Evolutionary conservation across 1,140 invertebrate species (phyloP), one percentile per base, ranked within the genome.

Genomic region (Drosophila athabasca): DNA sequence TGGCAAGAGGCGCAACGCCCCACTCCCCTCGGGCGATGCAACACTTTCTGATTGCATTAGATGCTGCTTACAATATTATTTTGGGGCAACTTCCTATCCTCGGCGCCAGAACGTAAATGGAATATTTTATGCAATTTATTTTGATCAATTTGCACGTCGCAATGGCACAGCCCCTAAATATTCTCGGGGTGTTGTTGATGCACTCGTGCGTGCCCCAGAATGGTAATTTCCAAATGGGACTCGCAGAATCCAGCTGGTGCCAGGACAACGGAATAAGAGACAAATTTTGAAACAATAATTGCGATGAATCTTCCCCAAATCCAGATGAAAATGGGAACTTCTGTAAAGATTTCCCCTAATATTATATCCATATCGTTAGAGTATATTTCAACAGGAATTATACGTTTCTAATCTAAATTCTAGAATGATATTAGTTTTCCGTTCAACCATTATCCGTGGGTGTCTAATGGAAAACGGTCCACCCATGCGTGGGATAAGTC

Each of bases 121-220:
- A 87, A 87, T 87, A 87, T 87, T 88, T 87, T 87, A 87, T 87
- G 83, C 83, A 87, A 87, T 87, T 87, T 87, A 88, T 87, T 83
- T 69, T 83, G 79, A 62, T 79, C 59, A 88, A 76, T 64, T 79
- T 81, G 74, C 62, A 75, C 73, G 55, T 68, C 71, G 71, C 71
- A 73, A 44, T 64, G 69, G 31, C 62, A 60, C n/a, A 45, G 62
- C 49, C 65, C 69, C 78, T 66, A 78, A 87, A 72, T 79, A 88
- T 87, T 88, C 75, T 68, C 71, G 9, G 62, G 60, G 57, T 75
- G 54, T 68, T 79, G 53, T 43, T 39, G 55, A 87, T 83, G 79
- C 83, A 79, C 15, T 79, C 83, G 83, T 87, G 83, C 83, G 83
- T 87, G 62, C 51, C 58, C 35, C 19, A 51, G 67, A 70, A 80